Evolutionary conservation across 2,888 invertebrate species (phyloP).

Genomic region (Hypselothyrea guttata): DNA sequence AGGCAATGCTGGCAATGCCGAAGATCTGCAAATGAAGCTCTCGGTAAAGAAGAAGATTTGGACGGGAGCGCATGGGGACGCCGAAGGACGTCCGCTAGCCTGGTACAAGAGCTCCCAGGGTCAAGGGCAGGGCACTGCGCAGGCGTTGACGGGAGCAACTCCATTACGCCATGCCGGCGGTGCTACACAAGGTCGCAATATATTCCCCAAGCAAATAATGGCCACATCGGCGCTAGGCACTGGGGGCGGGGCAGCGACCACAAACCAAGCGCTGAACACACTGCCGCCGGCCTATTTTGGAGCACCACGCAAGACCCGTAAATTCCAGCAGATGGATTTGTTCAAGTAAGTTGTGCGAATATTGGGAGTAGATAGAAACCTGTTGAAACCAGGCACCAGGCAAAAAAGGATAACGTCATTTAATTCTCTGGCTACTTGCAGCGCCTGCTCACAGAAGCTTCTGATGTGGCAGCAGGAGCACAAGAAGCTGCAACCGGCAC

Average conservation of each 20-base stretch:
- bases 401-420: too few relatives aligned
- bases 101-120: slow-evolving; percentile 86
- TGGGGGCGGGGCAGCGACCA: background rate
- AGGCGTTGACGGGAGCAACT: slow-evolving; percentile 27
- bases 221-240: too few relatives aligned
- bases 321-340: slow-evolving; percentile 60
- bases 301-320: slow-evolving; percentile 44
- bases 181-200: background rate
- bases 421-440: slow-evolving; percentile 64
- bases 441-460: slow-evolving; percentile 87
- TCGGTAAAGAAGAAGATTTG: slow-evolving; percentile 89
- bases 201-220: too few relatives aligned
- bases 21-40: slow-evolving; percentile 85
- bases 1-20: slow-evolving; percentile 47
- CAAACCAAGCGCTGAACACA: background rate
- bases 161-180: slow-evolving; percentile 83
- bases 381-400: too few relatives aligned
- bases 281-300: slow-evolving; percentile 44
- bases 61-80: slow-evolving; percentile 84
- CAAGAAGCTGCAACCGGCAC: slow-evolving; percentile 36
- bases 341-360: slow-evolving; percentile 55
- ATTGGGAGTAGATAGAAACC: too few relatives aligned
- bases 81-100: slow-evolving; percentile 84
- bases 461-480: slow-evolving; percentile 80
- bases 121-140: too few relatives aligned